Base-by-base conservation (phyloP, 2,113 vertebrate species). In the Onychorhynchus coronatus region DNA sequence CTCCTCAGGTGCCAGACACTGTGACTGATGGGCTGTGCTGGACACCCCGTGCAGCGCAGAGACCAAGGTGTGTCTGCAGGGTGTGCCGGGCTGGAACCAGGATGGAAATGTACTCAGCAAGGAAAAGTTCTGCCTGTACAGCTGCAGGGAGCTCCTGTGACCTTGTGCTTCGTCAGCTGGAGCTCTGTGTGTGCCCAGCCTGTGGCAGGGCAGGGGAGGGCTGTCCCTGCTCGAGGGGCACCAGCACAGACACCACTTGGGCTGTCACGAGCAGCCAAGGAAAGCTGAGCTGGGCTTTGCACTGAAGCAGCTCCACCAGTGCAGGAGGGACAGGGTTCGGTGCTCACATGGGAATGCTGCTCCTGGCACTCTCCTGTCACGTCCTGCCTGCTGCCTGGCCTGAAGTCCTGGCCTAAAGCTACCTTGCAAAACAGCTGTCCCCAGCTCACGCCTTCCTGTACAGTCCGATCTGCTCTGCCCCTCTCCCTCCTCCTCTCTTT, bases 1-100 rank as follows among this genome's bases (percentile, higher is more conserved):
- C 42, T 59, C 10, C 20, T 6, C 15, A 59, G 41, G 52, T 11
- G 18, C 30, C 80, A 80, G 46, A 59, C 1, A 3, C 49, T 39
- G 24, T 14, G 80, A 63, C 30, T 0, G 0, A 39, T 21, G 8
- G 53, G 41, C 65, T 77, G 27, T 0, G 0, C 46, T 7, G 37
- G 58, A 42, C 20, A 52, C 13, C 19, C 44, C 53, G 25, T 7
- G 28, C 21, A 86, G 72, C 73, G 72, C 73, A 61, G 27, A 65
- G n/a, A 13, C 46, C 49, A 73, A 49, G 35, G 35, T 79, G 13
- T 7, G 22, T 35, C 49, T 76, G 41, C 49, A 12, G 2, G 13
- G 41, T 75, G n/a, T 75, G n/a, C 53, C 61, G 53, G 24, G 6
- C 20, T 47, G 42, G 22, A 74, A 39, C 37, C 47, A 63, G 39